A percentile compares a stretch with the other conserved stretches of the same genome.
Evolutionary conservation across 1,140 invertebrate species (phyloP).

Genomic region (Microplitis demolitor): DNA sequence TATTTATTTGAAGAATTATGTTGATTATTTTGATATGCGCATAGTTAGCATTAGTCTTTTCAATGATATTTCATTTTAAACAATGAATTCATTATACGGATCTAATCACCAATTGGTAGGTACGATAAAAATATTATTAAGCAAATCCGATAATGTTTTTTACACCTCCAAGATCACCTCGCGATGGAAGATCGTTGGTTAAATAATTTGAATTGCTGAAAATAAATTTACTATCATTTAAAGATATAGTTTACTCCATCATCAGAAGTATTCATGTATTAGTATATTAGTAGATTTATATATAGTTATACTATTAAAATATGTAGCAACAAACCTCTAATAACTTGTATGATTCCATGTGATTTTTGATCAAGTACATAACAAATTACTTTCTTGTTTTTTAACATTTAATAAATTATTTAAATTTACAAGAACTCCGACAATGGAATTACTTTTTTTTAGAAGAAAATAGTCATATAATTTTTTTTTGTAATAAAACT

Average conservation of each 20-base stretch:
- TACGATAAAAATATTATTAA: not conserved
- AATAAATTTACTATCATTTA: conserved; percentile 24
- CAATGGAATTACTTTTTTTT: not conserved
- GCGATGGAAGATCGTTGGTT: conserved; percentile 26
- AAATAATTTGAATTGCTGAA: conserved; percentile 35
- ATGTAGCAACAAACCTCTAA: conserved; percentile 33
- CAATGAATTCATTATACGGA: not conserved
- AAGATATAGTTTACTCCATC: too few species aligned
- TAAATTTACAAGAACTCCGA: not conserved
- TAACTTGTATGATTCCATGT: conserved; percentile 34
- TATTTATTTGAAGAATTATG: not conserved
- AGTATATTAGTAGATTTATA: not conserved
- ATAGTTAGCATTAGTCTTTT: not conserved
- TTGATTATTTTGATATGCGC: conserved; percentile 1
- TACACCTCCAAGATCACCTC: conserved; percentile 32
- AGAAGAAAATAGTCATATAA: not conserved
- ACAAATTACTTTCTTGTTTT: conserved; percentile 20
- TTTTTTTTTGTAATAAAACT: not conserved
- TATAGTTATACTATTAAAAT: not conserved
- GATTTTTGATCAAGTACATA: conserved; percentile 47
- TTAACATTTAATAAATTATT: not conserved
- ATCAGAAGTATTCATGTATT: too few species aligned
- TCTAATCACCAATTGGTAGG: not conserved
- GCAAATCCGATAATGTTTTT: conserved; percentile 17
- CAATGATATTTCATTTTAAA: conserved; percentile 5